Base-by-base conservation (phyloP, 2,888 invertebrate genomes). In the Epinotia demarniana region DNA sequence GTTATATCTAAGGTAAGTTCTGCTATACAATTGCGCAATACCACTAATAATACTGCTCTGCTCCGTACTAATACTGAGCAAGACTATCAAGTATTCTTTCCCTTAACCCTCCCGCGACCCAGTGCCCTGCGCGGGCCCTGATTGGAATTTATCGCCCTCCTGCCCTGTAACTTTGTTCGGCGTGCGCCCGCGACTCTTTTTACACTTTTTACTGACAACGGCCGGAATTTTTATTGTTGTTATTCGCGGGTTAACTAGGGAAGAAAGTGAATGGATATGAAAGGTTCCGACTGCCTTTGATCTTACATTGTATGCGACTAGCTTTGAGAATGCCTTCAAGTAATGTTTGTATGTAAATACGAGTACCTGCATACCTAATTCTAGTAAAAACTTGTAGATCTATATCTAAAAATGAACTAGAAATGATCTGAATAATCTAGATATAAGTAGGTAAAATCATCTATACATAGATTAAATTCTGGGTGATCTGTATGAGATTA, bases 91-190 rank as follows among this genome's bases (percentile, higher is more conserved):
- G 6, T 13, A 19, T 58, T 58, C 77, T 77, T 78, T 76, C 72
- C 80, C 86, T 89, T 89, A 88, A 88, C 77, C 77, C 79, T 79
- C 80, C 81, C 80, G 81, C 80, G 92, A 91, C 91, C 92, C 81
- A 91, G 88, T 92, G 92, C 91, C 92, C 91, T 90, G 85, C 86
- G 86, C 82, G 79, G 79, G 80, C 79, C 80, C 87, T 91, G 92
- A 92, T 92, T 90, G 92, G 90, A 90, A 92, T 92, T 92, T 92
- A 92, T 92, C 88, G 90, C 87, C 85, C 85, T 82, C 82, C 81
- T 84, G 86, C 86, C 83, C 85, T 86, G 86, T 85, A 86, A 86
- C 86, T 87, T 84, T 77, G 81, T 81, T 83, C 79, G 82, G 82
- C 84, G 85, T 86, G 86, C 83, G 78, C 81, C 80, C 77, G 27